Conservation (phyloP, 2,113 vertebrate genomes). For the Chionomys nivalis region DNA sequence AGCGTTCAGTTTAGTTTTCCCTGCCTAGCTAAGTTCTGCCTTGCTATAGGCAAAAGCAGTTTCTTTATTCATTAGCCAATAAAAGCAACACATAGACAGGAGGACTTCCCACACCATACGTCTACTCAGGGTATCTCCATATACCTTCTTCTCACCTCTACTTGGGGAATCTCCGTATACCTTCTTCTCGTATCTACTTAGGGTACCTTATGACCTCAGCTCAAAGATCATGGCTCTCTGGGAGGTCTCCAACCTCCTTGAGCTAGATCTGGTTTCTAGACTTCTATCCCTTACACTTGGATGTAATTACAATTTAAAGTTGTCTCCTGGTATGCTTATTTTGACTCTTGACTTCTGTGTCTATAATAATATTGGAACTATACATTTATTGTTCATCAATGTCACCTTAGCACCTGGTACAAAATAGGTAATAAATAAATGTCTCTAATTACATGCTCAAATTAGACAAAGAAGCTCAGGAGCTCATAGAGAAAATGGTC, state of each 20-base stretch:
- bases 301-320: background rate
- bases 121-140: background rate
- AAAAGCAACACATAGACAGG: too few relatives aligned
- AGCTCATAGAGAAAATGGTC: background rate
- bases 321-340: background rate
- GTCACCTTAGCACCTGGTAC: background rate
- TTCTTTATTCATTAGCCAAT: too few relatives aligned
- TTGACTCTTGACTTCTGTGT: background rate
- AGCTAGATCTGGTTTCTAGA: background rate
- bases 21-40: too few relatives aligned
- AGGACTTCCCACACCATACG: background rate
- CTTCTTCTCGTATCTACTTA: background rate
- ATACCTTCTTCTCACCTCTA: background rate
- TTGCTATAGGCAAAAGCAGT: too few relatives aligned
- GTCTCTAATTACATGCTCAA: background rate
- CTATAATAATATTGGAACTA: background rate
- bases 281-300: background rate
- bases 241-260: background rate
- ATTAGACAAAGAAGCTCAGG: background rate
- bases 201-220: background rate
- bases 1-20: too few relatives aligned
- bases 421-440: background rate
- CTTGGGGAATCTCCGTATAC: background rate
- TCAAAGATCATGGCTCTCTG: background rate
- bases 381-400: background rate